Evolutionary conservation across 1,140 invertebrate genomes (phyloP), one percentile per base, ranked within the genome.

Genomic region (Zaprionus ornatus): DNA sequence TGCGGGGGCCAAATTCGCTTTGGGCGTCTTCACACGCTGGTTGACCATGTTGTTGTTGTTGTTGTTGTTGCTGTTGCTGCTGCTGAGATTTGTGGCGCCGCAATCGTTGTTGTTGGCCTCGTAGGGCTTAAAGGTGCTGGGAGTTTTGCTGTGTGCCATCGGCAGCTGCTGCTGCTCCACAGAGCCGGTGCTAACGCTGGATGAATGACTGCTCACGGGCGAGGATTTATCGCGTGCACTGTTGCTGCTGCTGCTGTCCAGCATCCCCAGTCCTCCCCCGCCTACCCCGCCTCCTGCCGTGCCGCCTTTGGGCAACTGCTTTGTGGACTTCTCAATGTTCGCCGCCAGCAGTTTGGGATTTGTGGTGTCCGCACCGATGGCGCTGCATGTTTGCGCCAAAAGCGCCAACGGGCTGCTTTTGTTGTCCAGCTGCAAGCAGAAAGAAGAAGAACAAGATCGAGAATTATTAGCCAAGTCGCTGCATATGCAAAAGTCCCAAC

Each of bases 351-450:
- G 93, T 75, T 95, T 97, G 90, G 93, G 95, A 93, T 93, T 96
- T 94, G 87, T 96, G 93, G 87, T 95, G 93, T 99, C 98, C 15
- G 97, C 96, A 66, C 98, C 98, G 90, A 99, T 99, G 92, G 98
- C 98, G 91, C 97, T 98, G 94, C 98, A 99, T 45, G 98, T 99
- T 93, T 98, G 98, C 25, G 98, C 98, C 76, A 99, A 94, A 27
- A 99, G 94, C 27, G 98, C 98, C 91, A 99, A 94, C 13, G 98
- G 98, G 94, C 97, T 98, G 93, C 98, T 98, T 94, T 99, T 98
- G 60, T 97, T 97, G 93, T 99, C 98, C 94, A 98, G 94, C 98
- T 99, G 95, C 67, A 96, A 96, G 50, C 17, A 42, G 7, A 92
- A 93, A 93, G 93, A 94, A 68, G 17, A 19, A 52, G 42, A 64